Percentiles rank a stretch among this genome's conserved stretches.
Conservation (phyloP, 2,113 vertebrate species). For the Lasiurus borealis region DNA sequence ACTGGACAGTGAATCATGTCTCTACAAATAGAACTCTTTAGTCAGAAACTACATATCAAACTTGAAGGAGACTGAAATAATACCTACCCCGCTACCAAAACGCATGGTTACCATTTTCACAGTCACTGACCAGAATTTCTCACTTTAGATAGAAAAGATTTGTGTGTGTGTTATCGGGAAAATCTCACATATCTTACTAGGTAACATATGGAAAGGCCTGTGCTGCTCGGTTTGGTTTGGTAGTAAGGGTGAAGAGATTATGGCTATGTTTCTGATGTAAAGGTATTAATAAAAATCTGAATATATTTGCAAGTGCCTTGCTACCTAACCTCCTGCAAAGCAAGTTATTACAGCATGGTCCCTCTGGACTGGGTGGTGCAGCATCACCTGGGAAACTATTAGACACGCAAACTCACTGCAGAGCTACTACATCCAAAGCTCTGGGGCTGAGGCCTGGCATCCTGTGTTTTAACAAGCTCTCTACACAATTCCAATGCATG, state of each 20-base stretch:
- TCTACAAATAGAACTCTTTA: slow-evolving; percentile 85
- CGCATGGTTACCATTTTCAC: background rate
- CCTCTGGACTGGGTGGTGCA: background rate
- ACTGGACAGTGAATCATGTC: slow-evolving; percentile 93
- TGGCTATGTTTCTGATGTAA: slow-evolving; percentile 10
- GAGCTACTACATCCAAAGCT: background rate
- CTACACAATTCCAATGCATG: background rate
- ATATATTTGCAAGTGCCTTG: background rate
- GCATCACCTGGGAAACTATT: background rate
- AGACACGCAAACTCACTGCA: slow-evolving; percentile 16
- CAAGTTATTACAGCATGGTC: background rate
- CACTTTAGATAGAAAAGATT: background rate
- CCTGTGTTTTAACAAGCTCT: slow-evolving; percentile 13
- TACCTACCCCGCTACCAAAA: background rate
- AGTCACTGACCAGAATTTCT: slow-evolving; percentile 6
- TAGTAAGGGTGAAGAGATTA: slow-evolving; percentile 19
- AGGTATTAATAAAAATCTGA: slow-evolving; percentile 51
- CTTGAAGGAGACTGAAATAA: background rate
- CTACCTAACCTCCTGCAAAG: background rate
- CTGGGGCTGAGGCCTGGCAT: background rate
- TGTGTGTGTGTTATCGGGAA: background rate
- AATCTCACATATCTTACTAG: slow-evolving; percentile 23
- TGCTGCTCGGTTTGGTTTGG: slow-evolving; percentile 1
- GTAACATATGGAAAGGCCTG: slow-evolving; percentile 36
- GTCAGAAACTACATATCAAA: slow-evolving; percentile 35